These are phyloP conservation scores for Polydrusus pterygomalis DNA, from an alignment of 2,888 invertebrate genomes.

Conservation along the genomic window DNA sequence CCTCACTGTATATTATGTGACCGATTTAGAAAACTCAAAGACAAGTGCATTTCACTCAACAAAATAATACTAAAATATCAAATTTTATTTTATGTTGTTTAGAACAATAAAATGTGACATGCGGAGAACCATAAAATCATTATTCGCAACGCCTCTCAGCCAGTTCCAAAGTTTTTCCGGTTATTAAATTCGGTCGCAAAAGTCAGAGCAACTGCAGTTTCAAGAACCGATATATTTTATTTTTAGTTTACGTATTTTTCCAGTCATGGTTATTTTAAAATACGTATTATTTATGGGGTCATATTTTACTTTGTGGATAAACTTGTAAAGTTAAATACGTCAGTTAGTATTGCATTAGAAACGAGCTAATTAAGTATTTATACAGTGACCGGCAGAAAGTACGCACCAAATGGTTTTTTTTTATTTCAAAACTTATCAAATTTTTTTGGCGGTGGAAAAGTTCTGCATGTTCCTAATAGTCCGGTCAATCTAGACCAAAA, in stretches of 20 bases:
- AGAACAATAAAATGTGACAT: conserved; percentile 21
- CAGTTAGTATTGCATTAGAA: too few species aligned
- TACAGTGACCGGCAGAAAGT: too few species aligned
- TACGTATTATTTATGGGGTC: conserved; percentile 15
- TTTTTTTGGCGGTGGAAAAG: too few species aligned
- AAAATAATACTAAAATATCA: conserved; percentile 9
- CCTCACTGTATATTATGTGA: background rate
- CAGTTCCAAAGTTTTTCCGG: conserved; percentile 37
- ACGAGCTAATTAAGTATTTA: background rate
- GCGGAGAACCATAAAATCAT: conserved; percentile 33
- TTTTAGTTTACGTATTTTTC: conserved; percentile 36
- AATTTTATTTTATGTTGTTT: conserved; percentile 12
- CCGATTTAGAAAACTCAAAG: background rate
- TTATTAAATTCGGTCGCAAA: conserved; percentile 34
- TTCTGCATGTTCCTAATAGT: too few species aligned
- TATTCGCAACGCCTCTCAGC: conserved; percentile 27
- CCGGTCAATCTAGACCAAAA: too few species aligned
- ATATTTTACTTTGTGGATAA: conserved; percentile 27
- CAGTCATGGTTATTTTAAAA: conserved; percentile 18
- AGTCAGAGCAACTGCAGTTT: conserved; percentile 31
- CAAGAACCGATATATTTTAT: conserved; percentile 41
- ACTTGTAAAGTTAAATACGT: conserved; percentile 11
- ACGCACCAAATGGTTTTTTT: too few species aligned
- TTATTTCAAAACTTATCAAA: too few species aligned
- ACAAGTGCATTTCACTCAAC: background rate